These are phyloP conservation scores for Erpobdella octoculata DNA, from an alignment of 2,888 invertebrate genomes.

Conservation along the genomic window DNA sequence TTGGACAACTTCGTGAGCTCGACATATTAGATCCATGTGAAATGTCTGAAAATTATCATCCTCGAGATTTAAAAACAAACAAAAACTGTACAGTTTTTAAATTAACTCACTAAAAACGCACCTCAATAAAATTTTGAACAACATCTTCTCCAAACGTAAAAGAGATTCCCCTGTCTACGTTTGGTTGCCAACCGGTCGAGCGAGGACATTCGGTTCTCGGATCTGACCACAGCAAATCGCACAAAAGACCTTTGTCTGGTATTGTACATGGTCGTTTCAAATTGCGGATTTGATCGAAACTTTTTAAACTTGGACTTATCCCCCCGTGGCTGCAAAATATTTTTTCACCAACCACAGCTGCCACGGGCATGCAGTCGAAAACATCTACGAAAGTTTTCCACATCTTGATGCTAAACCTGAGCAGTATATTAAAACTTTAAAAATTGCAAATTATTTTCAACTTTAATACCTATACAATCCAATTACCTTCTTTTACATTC, in stretches of 20 bases:
- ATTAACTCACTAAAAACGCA: not conserved
- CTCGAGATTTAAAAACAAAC: not conserved
- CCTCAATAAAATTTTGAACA: conserved; percentile 19
- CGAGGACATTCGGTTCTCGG: conserved; percentile 36
- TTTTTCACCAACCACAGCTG: conserved; percentile 55
- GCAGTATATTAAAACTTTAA: not conserved
- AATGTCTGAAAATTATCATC: conserved; percentile 5
- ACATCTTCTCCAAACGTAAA: conserved; percentile 19
- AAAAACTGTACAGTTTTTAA: not conserved
- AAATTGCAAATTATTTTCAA: not conserved
- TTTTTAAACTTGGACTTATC: conserved; percentile 55
- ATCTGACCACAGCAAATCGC: conserved; percentile 52
- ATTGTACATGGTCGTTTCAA: conserved; percentile 50
- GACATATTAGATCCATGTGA: conserved; percentile 3
- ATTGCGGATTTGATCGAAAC: conserved; percentile 51
- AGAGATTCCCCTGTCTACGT: conserved; percentile 19
- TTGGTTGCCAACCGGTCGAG: not conserved
- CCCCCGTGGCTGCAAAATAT: conserved; percentile 59
- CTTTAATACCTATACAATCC: too few species aligned
- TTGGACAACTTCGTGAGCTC: conserved; percentile 25
- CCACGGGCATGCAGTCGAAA: conserved; percentile 29
- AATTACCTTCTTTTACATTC: conserved; percentile 57
- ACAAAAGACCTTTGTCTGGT: conserved; percentile 52
- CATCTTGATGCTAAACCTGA: conserved; percentile 26
- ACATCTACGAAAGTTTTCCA: conserved; percentile 26